Evolutionary conservation across 2,797 vertebrate genomes (phyloP), one percentile per base, ranked within the genome.

Genomic region (Hipposideros larvatus): DNA sequence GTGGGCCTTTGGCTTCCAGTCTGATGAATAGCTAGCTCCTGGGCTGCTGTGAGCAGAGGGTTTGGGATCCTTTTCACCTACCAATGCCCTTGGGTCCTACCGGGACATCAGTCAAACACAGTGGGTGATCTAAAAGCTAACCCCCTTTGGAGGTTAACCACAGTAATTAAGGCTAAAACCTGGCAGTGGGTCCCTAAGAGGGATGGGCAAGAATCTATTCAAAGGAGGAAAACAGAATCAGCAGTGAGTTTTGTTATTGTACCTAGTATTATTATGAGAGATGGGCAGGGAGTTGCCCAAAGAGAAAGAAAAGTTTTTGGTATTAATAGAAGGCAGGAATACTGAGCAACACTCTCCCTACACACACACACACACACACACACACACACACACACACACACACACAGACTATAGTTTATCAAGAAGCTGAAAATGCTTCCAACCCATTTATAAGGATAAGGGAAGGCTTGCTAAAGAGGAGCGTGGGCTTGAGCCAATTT

Each of bases 1-100:
- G 92, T 93, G 91, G 71, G 83, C 61, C 92, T 75, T 70, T 16
- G 24, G 65, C 80, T 97, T 65, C 86, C 73, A 15, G 1, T 74
- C 84, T 93, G 88, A 97, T 90, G 95, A 92, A 74, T 55, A 84
- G 24, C 57, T 55, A 84, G 24, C 57, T 75, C 46, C 22, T 79
- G 93, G 70, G 37, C 34, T 88, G 46, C 19, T 73, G 34, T 51
- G 53, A 59, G 21, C 48, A 92, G 85, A 95, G 71, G 57, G 41
- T 19, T 95, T 71, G 55, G 78, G 92, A 24, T 96, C 65, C 79
- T 93, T 93, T 97, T 93, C 65, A 80, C 78, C 94, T 83, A 90
- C 68, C 31, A 51, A 46, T 79, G 78, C 78, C 66, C 91, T 95
- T 85, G 87, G 75, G 91, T 96, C 61, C 22, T 34, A 74, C 48